Percentiles rank a stretch among this genome's conserved stretches.
phyloP scores from a whole-genome alignment of 2,113 vertebrate genomes.

The Otis tarda region DNA sequence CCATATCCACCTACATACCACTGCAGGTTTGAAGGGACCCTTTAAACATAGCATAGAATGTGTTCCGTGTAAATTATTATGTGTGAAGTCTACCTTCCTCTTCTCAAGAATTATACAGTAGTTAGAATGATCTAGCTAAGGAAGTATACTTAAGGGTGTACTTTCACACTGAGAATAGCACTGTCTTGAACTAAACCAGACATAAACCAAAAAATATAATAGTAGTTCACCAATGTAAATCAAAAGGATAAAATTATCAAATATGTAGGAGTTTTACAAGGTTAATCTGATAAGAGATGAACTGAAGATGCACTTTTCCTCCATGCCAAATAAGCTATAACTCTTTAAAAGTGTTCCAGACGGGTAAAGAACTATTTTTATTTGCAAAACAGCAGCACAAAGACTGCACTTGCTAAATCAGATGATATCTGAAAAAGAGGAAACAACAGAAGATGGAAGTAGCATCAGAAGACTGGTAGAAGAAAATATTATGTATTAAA shows the following conservation, averaged over 20 bases:
- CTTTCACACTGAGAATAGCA: neutral
- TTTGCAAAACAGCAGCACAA: neutral
- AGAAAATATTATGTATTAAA: accelerated
- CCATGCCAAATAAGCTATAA: neutral
- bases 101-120: neutral
- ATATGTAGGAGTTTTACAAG: neutral
- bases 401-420: neutral
- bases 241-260: neutral
- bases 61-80: neutral
- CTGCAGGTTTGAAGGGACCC: neutral
- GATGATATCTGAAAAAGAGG: neutral
- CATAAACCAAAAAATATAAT: neutral
- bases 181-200: neutral
- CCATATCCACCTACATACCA: neutral
- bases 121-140: neutral
- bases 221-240: neutral
- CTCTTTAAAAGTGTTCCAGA: neutral
- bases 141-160: neutral
- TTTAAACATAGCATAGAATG: neutral
- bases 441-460: neutral
- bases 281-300: neutral
- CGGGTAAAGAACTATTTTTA: neutral
- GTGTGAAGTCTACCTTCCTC: neutral
- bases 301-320: neutral
- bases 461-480: neutral